phyloP scores from a whole-genome alignment of 2,888 invertebrate species.

The Corbicula japonica region DNA sequence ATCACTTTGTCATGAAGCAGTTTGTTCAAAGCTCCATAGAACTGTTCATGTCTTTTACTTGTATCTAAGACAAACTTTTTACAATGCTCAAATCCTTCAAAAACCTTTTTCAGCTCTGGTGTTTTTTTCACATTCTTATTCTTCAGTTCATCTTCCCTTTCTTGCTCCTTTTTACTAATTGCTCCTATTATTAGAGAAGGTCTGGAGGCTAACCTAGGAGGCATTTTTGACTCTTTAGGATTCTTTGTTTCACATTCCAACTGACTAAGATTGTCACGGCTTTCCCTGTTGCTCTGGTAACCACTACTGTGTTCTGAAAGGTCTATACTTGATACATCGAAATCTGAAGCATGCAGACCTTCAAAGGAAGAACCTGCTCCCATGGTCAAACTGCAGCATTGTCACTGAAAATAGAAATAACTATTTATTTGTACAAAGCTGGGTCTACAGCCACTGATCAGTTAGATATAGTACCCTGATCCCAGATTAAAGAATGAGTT shows the following conservation, averaged over 20 bases:
- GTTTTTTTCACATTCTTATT: conserved; percentile 18
- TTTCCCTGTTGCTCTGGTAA: conserved; percentile 3
- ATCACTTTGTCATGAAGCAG: conserved; percentile 48
- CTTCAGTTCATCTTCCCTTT: conserved; percentile 38
- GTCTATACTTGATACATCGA: background rate
- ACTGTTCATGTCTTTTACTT: conserved; percentile 20
- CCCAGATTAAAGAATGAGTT: too few relatives aligned
- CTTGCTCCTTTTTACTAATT: conserved; percentile 17
- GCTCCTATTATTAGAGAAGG: conserved; percentile 40
- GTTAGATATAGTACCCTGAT: too few relatives aligned
- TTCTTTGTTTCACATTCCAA: background rate
- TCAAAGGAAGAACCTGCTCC: conserved; percentile 13
- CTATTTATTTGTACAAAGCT: background rate
- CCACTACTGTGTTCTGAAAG: conserved; percentile 14
- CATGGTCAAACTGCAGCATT: background rate
- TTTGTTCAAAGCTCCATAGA: conserved; percentile 37
- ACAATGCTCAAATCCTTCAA: conserved; percentile 45
- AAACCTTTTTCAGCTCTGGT: conserved; percentile 35
- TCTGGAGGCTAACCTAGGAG: conserved; percentile 5
- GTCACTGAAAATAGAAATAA: background rate
- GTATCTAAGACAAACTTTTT: conserved; percentile 23
- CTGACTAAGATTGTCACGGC: background rate
- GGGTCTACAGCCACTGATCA: background rate
- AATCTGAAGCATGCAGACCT: background rate
- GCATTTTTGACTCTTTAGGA: background rate